phyloP scores from a whole-genome alignment of 2,113 vertebrate genomes.

The Nicator chloris region DNA sequence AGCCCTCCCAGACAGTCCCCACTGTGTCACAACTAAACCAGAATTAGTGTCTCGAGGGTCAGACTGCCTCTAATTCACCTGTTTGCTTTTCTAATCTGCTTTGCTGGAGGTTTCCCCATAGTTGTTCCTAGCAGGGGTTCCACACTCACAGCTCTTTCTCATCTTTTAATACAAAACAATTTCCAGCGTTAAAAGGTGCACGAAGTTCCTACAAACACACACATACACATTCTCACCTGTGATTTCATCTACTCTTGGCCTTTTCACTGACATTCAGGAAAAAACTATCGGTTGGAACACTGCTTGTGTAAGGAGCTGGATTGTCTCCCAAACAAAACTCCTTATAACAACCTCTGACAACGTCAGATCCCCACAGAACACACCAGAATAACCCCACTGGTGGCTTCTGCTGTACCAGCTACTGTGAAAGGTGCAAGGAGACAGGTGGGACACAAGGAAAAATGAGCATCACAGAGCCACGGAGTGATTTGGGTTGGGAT shows the following conservation, averaged over 20 bases:
- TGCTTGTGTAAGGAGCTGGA: neutral
- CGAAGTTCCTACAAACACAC: neutral
- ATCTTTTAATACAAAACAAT: neutral
- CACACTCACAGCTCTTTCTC: neutral
- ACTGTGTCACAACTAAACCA: neutral
- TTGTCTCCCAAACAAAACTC: neutral
- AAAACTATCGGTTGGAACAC: neutral
- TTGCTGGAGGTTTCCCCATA: neutral
- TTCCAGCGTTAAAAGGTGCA: slow-evolving; percentile 1
- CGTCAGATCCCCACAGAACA: neutral
- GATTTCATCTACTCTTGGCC: neutral
- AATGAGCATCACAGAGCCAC: neutral
- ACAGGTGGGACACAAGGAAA: neutral
- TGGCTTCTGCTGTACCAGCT: neutral
- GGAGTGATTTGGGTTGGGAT: neutral
- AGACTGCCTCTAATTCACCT: neutral
- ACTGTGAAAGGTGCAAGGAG: neutral
- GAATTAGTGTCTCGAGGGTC: fast-evolving
- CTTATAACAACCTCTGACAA: neutral
- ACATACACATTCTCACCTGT: neutral
- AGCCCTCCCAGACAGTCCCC: neutral
- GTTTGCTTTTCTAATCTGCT: neutral
- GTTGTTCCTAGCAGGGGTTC: neutral
- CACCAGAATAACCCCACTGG: neutral
- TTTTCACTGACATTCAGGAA: neutral